phyloP scores from a whole-genome alignment of 2,113 vertebrate species.

The Cyprinodon variegatus region DNA sequence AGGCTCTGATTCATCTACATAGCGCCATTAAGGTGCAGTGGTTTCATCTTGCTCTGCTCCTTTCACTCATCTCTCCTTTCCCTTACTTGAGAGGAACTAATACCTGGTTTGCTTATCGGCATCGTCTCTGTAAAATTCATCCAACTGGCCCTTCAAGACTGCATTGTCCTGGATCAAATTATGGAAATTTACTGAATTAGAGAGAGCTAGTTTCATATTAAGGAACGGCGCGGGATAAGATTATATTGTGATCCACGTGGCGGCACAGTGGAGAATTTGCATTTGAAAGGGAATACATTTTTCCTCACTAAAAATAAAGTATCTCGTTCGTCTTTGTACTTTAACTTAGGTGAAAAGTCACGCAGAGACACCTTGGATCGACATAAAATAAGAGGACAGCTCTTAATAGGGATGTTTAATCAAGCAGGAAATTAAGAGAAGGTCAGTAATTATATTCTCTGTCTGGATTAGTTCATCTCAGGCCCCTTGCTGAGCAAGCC shows the following conservation, averaged over 20 bases:
- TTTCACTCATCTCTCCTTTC: constrained; percentile 10
- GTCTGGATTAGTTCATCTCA: not conserved
- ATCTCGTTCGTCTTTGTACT: constrained; percentile 26
- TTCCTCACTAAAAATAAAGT: constrained; percentile 9
- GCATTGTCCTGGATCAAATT: constrained; percentile 40
- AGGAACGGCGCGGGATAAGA: constrained; percentile 41
- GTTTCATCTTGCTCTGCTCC: constrained; percentile 26
- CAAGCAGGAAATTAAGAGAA: not conserved
- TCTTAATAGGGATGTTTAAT: not conserved
- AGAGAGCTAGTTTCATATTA: constrained; percentile 30
- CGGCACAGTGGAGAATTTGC: constrained; percentile 49
- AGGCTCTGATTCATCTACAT: not conserved
- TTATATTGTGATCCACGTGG: constrained; percentile 41
- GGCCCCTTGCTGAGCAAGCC: constrained; percentile 9
- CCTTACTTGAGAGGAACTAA: constrained; percentile 33
- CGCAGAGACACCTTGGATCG: constrained; percentile 1
- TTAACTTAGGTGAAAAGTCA: not conserved
- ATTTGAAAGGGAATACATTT: constrained; percentile 55
- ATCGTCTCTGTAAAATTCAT: constrained; percentile 36
- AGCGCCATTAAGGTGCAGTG: not conserved
- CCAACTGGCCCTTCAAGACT: constrained; percentile 57
- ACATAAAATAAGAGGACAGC: constrained; percentile 21
- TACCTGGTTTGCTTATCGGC: constrained; percentile 27
- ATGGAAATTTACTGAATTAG: constrained; percentile 41
- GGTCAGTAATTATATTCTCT: constrained; percentile 7